These are phyloP conservation scores for cat (Felis catus) DNA, from an alignment of 2,113 vertebrate species.

Conservation along the genomic window F.catus_Fca126_mat1.0 CM031413.1:89874501-89875000, in stretches of 20 bases:
- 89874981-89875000: no score
- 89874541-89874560: background rate
- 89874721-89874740: background rate
- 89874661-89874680: background rate
- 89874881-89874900: no score
- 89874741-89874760: background rate
- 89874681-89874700: slow-evolving; percentile 18
- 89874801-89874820: background rate
- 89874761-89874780: background rate
- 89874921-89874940: no score
- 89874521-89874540: background rate
- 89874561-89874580: background rate
- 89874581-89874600: background rate
- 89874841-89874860: no score
- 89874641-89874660: background rate
- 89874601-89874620: background rate
- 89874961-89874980: no score
- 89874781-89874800: background rate
- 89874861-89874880: no score
- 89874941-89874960: no score
- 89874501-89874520: background rate
- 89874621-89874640: background rate
- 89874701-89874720: background rate
- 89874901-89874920: no score
- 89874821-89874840: no score